A percentile compares a stretch with the other conserved stretches of the same genome.
These are phyloP conservation scores for Caenorhabditis brenneri DNA, from an alignment of 1,140 invertebrate genomes.

Conservation along the genomic window DNA sequence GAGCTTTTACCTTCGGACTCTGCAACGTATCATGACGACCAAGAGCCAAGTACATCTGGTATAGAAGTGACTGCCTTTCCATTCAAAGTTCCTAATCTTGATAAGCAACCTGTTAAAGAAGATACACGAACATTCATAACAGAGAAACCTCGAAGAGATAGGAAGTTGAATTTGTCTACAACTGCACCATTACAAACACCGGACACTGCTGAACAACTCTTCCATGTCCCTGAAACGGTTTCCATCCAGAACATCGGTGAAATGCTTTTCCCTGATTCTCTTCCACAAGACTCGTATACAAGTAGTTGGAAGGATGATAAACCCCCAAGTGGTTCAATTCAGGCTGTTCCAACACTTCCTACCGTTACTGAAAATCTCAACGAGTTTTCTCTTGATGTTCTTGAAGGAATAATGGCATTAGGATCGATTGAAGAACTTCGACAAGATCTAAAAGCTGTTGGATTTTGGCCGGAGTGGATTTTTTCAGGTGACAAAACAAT, in stretches of 20 bases:
- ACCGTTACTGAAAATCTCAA: background rate
- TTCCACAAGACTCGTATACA: background rate
- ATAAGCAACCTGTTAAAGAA: background rate
- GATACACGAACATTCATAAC: background rate
- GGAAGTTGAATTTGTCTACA: background rate
- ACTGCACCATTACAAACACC: background rate
- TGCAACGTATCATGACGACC: background rate
- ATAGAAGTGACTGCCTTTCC: background rate
- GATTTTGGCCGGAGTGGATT: background rate
- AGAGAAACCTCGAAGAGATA: background rate
- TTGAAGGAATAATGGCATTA: background rate
- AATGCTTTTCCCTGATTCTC: background rate
- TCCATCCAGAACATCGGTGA: background rate
- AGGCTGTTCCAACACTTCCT: background rate
- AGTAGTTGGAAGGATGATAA: background rate
- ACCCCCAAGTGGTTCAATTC: background rate
- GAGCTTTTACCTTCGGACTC: background rate
- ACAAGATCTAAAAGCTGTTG: background rate
- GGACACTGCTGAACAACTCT: background rate
- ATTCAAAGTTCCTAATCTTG: background rate
- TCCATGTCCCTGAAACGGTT: background rate
- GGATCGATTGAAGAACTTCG: background rate
- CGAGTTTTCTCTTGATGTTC: background rate
- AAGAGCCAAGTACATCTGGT: conserved; percentile 3
- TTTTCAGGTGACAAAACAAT: background rate